These are phyloP conservation scores for Pteruthius melanotis DNA, from an alignment of 2,113 vertebrate species.

Conservation along the genomic window DNA sequence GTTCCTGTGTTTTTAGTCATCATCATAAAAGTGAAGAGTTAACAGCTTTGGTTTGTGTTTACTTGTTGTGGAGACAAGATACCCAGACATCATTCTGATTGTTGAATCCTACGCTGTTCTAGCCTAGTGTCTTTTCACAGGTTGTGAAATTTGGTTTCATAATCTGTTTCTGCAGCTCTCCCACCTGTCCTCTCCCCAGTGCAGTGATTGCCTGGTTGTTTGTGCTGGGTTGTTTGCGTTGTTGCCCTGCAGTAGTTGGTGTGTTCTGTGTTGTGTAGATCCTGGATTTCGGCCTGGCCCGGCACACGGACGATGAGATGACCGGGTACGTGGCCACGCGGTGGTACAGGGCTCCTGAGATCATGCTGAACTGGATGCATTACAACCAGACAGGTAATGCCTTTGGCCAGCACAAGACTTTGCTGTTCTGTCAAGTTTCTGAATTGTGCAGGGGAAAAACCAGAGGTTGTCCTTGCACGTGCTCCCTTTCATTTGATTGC, in stretches of 20 bases:
- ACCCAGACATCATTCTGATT: background rate
- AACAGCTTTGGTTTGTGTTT: background rate
- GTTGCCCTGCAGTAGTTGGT: background rate
- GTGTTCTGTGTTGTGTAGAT: slow-evolving; percentile 75
- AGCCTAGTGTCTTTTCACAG: background rate
- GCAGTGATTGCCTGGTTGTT: background rate
- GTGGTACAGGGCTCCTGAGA: slow-evolving; percentile 97
- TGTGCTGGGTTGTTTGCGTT: background rate
- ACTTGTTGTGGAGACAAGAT: background rate
- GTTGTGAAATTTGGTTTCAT: slow-evolving; percentile 23
- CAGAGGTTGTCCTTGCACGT: fast-evolving
- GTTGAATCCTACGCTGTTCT: background rate
- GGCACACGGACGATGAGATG: slow-evolving; percentile 98
- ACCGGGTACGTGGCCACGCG: slow-evolving; percentile 95
- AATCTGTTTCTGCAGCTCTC: background rate
- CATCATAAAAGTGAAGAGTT: background rate
- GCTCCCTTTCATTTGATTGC: background rate
- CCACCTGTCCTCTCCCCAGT: background rate
- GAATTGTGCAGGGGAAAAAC: background rate
- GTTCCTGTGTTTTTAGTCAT: background rate
- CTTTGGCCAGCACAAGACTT: background rate
- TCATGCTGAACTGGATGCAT: slow-evolving; percentile 99
- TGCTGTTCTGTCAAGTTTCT: background rate
- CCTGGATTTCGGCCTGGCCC: slow-evolving; percentile 94
- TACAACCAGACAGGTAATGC: slow-evolving; percentile 95